A percentile compares a stretch with the other conserved stretches of the same genome.
phyloP scores from a whole-genome alignment of 2,888 invertebrate genomes.

The Maniola hyperantus region DNA sequence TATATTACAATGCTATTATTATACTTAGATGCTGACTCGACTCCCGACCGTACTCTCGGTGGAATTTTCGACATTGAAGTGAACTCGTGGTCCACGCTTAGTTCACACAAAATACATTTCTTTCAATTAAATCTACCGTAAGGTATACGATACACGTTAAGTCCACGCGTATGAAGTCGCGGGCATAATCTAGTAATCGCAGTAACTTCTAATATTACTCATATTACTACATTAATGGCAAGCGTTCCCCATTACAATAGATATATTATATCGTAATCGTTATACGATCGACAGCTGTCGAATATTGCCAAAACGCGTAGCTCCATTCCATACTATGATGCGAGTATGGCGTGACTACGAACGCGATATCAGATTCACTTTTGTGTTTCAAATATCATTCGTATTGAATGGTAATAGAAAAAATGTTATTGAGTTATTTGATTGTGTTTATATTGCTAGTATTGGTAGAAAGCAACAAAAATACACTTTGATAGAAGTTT shows the following conservation, averaged over 20 bases:
- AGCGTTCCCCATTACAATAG: constrained; percentile 6
- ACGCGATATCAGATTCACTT: constrained; percentile 18
- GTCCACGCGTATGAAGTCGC: not conserved
- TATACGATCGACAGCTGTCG: constrained; percentile 47
- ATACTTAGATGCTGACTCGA: no score
- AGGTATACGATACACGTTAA: no score
- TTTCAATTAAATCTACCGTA: no score
- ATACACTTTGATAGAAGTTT: no score
- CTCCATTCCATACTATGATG: constrained; percentile 40
- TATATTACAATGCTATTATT: no score
- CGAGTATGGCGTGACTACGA: constrained; percentile 24
- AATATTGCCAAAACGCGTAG: constrained; percentile 43
- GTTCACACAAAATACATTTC: no score
- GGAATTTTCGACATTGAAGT: no score
- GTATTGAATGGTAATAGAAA: constrained; percentile 1
- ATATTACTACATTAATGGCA: constrained; percentile 1
- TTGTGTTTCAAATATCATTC: constrained; percentile 15
- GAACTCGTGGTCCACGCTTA: no score
- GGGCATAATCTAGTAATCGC: not conserved
- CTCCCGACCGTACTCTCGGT: no score
- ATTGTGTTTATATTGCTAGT: not conserved
- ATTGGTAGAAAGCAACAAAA: not conserved
- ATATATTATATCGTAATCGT: constrained; percentile 46
- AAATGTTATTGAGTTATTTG: constrained; percentile 7
- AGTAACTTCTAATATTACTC: no score